Conservation (phyloP, 2,888 invertebrate genomes). For the Sphecodes monilicornis region DNA sequence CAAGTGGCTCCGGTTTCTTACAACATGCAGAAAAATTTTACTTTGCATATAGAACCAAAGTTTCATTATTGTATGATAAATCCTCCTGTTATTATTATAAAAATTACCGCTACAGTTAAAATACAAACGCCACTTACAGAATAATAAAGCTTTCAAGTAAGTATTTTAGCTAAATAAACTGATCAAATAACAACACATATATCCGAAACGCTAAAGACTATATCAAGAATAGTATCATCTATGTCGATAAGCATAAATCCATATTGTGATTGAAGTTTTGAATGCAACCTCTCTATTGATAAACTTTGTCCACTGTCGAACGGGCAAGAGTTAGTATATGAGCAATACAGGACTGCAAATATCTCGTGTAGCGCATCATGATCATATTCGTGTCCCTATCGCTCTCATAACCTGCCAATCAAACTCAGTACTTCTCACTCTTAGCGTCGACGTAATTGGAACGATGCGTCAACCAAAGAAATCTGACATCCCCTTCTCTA, state of each 20-base stretch:
- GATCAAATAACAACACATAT: not conserved
- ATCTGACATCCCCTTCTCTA: not conserved
- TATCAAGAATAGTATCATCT: not conserved
- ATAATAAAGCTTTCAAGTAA: not conserved
- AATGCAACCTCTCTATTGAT: not conserved
- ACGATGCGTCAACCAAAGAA: constrained; percentile 2
- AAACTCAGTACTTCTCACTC: constrained; percentile 8
- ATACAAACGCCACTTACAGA: too few relatives aligned
- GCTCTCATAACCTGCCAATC: not conserved
- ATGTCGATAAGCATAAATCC: not conserved
- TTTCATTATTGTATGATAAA: not conserved
- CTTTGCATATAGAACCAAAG: not conserved
- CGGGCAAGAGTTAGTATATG: constrained; percentile 4
- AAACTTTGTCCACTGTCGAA: not conserved
- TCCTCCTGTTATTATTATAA: not conserved
- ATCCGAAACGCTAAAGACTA: not conserved
- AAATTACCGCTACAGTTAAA: too few relatives aligned
- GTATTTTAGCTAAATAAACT: not conserved
- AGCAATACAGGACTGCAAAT: not conserved
- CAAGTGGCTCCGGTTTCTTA: not conserved
- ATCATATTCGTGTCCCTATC: not conserved
- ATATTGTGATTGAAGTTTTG: not conserved
- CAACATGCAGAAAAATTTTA: not conserved
- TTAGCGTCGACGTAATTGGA: constrained; percentile 1
- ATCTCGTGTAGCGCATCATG: not conserved